A percentile compares a stretch with the other conserved stretches of the same genome.
These are phyloP conservation scores for Salminus brasiliensis DNA, from an alignment of 2,113 vertebrate genomes.

Conservation along the genomic window DNA sequence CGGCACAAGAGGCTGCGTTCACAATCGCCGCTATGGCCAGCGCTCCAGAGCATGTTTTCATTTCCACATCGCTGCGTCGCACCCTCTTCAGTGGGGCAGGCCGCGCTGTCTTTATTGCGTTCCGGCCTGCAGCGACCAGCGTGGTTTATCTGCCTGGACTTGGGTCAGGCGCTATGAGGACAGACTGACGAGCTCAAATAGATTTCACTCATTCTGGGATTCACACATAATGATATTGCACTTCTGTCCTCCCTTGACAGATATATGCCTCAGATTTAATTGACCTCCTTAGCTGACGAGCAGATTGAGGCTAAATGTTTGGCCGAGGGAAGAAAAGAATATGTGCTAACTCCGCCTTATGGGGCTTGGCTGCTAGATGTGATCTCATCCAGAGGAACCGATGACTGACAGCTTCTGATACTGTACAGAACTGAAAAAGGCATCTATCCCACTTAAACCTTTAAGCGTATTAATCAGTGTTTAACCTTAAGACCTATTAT, in stretches of 20 bases:
- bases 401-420: background rate
- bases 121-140: background rate
- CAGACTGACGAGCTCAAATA: conserved; percentile 7
- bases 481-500: too few species aligned
- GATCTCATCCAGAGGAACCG: background rate
- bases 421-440: too few species aligned
- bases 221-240: conserved; percentile 23
- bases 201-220: conserved; percentile 29
- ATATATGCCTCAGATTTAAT: conserved; percentile 37
- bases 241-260: conserved; percentile 33
- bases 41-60: background rate
- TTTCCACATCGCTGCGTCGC: conserved; percentile 4
- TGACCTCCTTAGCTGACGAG: conserved; percentile 43
- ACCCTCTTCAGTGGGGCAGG: background rate
- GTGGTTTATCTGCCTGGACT: background rate
- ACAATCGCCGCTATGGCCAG: background rate
- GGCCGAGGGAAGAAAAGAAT: conserved; percentile 52
- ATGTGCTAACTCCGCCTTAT: background rate
- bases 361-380: background rate
- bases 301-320: conserved; percentile 26
- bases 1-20: conserved; percentile 9
- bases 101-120: background rate
- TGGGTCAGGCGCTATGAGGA: background rate
- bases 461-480: too few species aligned
- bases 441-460: too few species aligned